Conservation (phyloP, 2,888 invertebrate species). For the Hanleya hanleyi region DNA sequence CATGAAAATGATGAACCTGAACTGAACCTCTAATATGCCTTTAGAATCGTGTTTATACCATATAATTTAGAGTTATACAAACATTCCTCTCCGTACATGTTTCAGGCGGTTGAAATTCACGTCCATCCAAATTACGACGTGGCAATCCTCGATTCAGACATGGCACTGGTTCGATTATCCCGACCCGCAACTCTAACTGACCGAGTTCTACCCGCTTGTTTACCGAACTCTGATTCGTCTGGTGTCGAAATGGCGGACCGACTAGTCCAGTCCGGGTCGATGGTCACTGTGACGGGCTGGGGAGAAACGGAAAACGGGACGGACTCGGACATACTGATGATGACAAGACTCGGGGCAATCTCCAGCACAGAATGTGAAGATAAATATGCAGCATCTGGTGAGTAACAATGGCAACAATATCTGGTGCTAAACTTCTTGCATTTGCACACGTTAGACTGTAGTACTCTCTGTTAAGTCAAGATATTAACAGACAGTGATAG, state of each 20-base stretch:
- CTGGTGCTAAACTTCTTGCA: no score
- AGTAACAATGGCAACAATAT: no score
- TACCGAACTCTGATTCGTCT: not conserved
- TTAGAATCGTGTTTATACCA: no score
- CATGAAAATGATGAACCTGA: no score
- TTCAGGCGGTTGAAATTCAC: not conserved
- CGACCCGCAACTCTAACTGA: not conserved
- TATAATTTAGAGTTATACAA: no score
- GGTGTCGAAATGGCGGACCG: not conserved
- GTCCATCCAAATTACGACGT: slow-evolving; percentile 2
- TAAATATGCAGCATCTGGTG: slow-evolving; percentile 1
- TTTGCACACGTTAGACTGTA: no score
- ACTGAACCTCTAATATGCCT: no score
- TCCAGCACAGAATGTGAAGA: not conserved
- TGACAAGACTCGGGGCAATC: not conserved
- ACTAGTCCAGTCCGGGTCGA: not conserved
- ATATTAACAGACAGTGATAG: no score
- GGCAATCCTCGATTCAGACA: not conserved
- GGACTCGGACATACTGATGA: not conserved
- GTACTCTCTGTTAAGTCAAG: no score
- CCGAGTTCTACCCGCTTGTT: not conserved
- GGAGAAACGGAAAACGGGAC: slow-evolving; percentile 4
- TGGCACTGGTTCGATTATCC: not conserved
- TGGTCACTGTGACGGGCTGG: not conserved
- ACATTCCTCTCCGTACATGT: no score